A percentile compares a stretch with the other conserved stretches of the same genome.
Conservation (phyloP, 2,888 invertebrate species). For the Buathra laborator region DNA sequence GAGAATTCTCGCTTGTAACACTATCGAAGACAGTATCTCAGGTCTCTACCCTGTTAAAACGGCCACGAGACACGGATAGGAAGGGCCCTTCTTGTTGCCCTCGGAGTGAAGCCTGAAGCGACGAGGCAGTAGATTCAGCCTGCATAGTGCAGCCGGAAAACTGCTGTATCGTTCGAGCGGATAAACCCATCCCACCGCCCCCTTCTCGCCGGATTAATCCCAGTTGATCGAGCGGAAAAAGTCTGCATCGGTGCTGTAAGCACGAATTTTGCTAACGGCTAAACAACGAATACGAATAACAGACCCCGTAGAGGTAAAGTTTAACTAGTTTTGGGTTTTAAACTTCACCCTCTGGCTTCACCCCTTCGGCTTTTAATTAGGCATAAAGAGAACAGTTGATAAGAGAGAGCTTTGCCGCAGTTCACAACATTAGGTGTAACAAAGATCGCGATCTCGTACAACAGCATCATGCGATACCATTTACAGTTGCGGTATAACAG, state of each 20-base stretch:
- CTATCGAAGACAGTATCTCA: conserved; percentile 26
- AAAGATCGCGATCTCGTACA: background rate
- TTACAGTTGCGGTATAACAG: background rate
- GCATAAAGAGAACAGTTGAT: background rate
- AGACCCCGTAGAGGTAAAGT: background rate
- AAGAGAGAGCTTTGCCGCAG: background rate
- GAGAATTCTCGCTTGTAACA: conserved; percentile 15
- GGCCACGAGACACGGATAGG: conserved; percentile 15
- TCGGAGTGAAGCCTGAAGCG: conserved; percentile 15
- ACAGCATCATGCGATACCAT: background rate
- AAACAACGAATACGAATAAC: background rate
- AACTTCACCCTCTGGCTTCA: background rate
- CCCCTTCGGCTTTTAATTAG: background rate
- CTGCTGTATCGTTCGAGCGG: conserved; percentile 12
- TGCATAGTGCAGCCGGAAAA: conserved; percentile 14
- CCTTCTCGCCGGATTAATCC: background rate
- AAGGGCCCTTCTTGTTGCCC: conserved; percentile 2
- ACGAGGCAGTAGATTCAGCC: background rate
- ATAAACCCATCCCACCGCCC: background rate
- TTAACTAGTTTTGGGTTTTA: conserved; percentile 17
- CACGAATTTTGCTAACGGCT: conserved; percentile 7
- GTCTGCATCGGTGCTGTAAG: background rate
- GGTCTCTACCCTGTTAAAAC: conserved; percentile 30
- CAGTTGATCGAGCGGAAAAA: conserved; percentile 7
- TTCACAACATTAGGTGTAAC: background rate